phyloP scores from a whole-genome alignment of 2,797 vertebrate genomes.

The Coendou prehensilis region DNA sequence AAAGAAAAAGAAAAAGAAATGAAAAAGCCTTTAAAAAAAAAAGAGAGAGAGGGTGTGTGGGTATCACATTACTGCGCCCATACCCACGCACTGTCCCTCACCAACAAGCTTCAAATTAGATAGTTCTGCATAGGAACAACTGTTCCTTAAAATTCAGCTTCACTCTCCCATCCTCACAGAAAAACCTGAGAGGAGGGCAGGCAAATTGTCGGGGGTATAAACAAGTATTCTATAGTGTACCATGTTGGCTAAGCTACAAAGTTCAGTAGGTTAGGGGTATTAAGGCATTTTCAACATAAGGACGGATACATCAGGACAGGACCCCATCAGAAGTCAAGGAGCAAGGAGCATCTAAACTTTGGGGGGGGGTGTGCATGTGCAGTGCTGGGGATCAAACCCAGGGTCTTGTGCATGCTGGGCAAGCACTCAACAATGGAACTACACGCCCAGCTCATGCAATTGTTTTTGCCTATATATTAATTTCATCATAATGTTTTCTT shows the following conservation, averaged over 20 bases:
- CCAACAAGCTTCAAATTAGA: neutral
- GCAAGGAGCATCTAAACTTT: neutral
- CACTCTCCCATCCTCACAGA: neutral
- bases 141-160: neutral
- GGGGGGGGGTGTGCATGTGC: no score
- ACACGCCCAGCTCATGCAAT: neutral
- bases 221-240: neutral
- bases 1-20: neutral
- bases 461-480: conserved; percentile 21
- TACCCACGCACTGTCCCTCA: no score
- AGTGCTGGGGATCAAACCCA: neutral
- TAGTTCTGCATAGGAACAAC: neutral
- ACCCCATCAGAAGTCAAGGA: neutral
- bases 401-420: neutral
- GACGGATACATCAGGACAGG: neutral
- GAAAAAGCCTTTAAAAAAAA: no score
- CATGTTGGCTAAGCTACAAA: neutral
- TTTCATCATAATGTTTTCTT: neutral
- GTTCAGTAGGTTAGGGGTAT: neutral
- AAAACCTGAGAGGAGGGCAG: neutral
- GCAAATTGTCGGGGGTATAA: neutral
- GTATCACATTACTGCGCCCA: neutral
- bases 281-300: neutral
- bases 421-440: neutral
- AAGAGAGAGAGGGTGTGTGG: neutral